Percentiles rank a stretch among this genome's conserved stretches.
These are phyloP conservation scores for Phyllotreta cruciferae DNA, from an alignment of 2,888 invertebrate genomes.

Conservation along the genomic window DNA sequence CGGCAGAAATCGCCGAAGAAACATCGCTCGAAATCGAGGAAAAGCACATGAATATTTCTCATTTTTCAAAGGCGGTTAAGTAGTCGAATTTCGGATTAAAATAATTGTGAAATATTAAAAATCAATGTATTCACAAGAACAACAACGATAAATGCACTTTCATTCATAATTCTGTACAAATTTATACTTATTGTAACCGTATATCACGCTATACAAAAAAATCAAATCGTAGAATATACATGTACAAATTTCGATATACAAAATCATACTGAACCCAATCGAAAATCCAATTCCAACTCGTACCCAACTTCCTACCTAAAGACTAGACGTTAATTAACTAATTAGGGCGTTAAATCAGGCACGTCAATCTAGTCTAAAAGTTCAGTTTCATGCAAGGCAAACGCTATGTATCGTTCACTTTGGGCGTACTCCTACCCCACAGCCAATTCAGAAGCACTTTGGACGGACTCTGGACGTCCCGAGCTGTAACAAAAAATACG, in stretches of 20 bases:
- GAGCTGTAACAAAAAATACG: conserved; percentile 66
- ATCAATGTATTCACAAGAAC: conserved; percentile 25
- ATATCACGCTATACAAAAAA: conserved; percentile 35
- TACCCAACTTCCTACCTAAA: not conserved
- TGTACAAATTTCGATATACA: conserved; percentile 1
- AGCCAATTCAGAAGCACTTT: conserved; percentile 83
- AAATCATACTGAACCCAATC: not conserved
- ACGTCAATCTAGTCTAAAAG: conserved; percentile 30
- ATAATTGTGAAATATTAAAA: conserved; percentile 26
- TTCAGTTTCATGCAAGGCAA: conserved; percentile 33
- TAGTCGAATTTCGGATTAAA: too few species aligned
- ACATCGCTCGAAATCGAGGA: conserved; percentile 39
- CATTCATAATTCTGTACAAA: conserved; percentile 36
- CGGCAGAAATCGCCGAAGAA: conserved; percentile 50
- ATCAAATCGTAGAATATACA: not conserved
- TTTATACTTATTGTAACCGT: conserved; percentile 33
- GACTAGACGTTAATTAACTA: conserved; percentile 1
- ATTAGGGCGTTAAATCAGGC: conserved; percentile 25
- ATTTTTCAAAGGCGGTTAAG: too few species aligned
- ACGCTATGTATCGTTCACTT: conserved; percentile 61
- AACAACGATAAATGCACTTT: conserved; percentile 37
- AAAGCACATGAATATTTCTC: conserved; percentile 6
- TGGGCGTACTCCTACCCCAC: conserved; percentile 78
- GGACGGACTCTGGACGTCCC: conserved; percentile 80
- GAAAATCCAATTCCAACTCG: not conserved